phyloP scores from a whole-genome alignment of 2,797 vertebrate species.

The Sebastolobus altivelis region DNA sequence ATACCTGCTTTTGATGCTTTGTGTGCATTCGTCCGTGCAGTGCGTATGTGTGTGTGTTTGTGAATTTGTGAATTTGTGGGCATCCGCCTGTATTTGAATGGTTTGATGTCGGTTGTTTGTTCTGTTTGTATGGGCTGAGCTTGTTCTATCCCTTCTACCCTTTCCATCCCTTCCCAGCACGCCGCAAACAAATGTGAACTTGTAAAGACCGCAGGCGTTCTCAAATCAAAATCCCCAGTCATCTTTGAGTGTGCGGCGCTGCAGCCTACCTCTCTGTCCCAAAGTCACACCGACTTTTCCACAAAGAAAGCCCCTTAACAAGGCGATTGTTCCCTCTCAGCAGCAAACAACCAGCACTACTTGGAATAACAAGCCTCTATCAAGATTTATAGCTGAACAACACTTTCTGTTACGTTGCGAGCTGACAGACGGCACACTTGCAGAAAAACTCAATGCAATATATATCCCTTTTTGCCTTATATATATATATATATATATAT shows the following conservation, averaged over 20 bases:
- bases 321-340: constrained; percentile 10
- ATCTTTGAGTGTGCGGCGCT: neutral
- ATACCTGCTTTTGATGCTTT: constrained; percentile 61
- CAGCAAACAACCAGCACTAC: neutral
- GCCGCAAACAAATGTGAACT: constrained; percentile 31
- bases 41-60: constrained; percentile 19
- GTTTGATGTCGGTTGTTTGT: constrained; percentile 55
- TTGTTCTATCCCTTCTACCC: constrained; percentile 10
- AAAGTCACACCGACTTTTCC: neutral
- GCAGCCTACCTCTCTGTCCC: constrained; percentile 10
- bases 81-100: constrained; percentile 28
- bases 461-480: neutral
- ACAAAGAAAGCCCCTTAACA: constrained; percentile 3
- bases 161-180: constrained; percentile 16
- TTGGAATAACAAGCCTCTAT: constrained; percentile 27
- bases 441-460: neutral
- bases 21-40: constrained; percentile 18
- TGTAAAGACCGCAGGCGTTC: constrained; percentile 17
- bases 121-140: constrained; percentile 21
- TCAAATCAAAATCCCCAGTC: constrained; percentile 29
- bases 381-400: constrained; percentile 10
- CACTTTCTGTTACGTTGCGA: neutral
- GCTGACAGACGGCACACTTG: neutral
- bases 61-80: constrained; percentile 20
- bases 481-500: neutral